Base-by-base conservation (phyloP, 2,888 invertebrate species). In the Netelia inedita region DNA sequence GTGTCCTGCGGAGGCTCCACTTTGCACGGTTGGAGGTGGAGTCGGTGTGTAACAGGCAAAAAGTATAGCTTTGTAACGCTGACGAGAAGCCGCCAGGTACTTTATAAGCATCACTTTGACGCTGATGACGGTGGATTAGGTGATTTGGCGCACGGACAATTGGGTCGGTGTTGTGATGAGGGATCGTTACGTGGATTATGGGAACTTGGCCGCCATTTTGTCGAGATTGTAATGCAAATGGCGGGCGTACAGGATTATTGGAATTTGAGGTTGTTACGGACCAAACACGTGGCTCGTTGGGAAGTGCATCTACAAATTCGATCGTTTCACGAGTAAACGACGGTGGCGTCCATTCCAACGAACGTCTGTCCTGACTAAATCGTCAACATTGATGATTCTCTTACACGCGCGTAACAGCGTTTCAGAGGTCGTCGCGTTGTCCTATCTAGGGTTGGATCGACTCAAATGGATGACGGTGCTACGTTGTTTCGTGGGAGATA, bases 401-500 rank as follows among this genome's bases (percentile, higher is more conserved):
- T 19, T 16, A 19, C 10, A 19, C 9, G 57, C n/a, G 19, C 9
- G 21, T 57, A 46, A 46, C 2, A 46, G 10, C 14, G 10, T 11
- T 14, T 46, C 14, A 61, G 75, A 72, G 79, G 71, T 76, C 66
- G 76, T 66, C 53, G 76, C 41, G 63, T 68, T 65, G 75, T 80
- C 68, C 57, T 68, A 72, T 46, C 35, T 28, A 28, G 73, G 76
- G 72, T 80, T 73, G 80, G 75, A 55, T 73, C 61, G 73, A 65
- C 73, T 71, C 65, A 65, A 19, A 21, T 28, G 21, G 76, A 80
- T 73, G 84, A 84, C 76, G 80, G 83, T 84, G 61, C 61, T 59
- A 69, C 66, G 73, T 61, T 75, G 23, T 69, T 59, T 66, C 19
- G 73, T 55, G 79, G 69, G 79, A 41, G 66, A 73, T 73, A 68